A percentile compares a stretch with the other conserved stretches of the same genome.
These are phyloP conservation scores for Selene dorsalis DNA, from an alignment of 2,797 vertebrate species.

Conservation along the genomic window DNA sequence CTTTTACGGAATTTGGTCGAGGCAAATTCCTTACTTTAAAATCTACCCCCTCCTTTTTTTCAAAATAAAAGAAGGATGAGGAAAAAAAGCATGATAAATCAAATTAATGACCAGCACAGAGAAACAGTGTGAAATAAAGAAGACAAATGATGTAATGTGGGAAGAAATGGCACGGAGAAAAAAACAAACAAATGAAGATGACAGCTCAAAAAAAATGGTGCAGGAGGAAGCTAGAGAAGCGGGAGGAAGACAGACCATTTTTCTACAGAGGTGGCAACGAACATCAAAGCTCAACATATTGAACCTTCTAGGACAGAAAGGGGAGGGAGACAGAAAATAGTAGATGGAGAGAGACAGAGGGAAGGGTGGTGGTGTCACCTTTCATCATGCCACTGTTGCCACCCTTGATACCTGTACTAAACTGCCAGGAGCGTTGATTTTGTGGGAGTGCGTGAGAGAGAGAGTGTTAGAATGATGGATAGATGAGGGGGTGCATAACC, in stretches of 20 bases:
- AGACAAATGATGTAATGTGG: constrained; percentile 59
- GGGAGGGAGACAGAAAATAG: constrained; percentile 2
- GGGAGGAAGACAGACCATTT: constrained; percentile 51
- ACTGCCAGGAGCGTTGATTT: constrained; percentile 45
- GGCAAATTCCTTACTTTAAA: constrained; percentile 37
- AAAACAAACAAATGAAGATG: constrained; percentile 31
- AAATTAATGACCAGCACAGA: constrained; percentile 60
- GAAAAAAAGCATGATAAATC: constrained; percentile 22
- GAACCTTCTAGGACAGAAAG: constrained; percentile 54
- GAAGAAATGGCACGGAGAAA: constrained; percentile 25
- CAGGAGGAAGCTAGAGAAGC: constrained; percentile 32
- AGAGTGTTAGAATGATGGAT: constrained; percentile 45
- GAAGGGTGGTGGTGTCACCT: constrained; percentile 79
- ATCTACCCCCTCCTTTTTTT: neutral
- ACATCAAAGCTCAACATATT: constrained; percentile 68
- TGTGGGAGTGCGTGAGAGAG: constrained; percentile 19
- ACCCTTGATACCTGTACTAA: constrained; percentile 61
- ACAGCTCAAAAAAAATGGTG: constrained; percentile 36
- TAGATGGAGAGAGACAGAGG: constrained; percentile 22
- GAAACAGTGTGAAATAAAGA: constrained; percentile 49
- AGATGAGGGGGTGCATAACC: constrained; percentile 50
- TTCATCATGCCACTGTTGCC: constrained; percentile 77
- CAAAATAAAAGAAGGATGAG: constrained; percentile 23
- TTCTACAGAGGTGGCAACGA: constrained; percentile 55
- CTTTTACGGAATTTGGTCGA: constrained; percentile 56